A percentile compares a stretch with the other conserved stretches of the same genome.
phyloP scores from a whole-genome alignment of 2,888 invertebrate species.

The Nemotelus nigrinus region DNA sequence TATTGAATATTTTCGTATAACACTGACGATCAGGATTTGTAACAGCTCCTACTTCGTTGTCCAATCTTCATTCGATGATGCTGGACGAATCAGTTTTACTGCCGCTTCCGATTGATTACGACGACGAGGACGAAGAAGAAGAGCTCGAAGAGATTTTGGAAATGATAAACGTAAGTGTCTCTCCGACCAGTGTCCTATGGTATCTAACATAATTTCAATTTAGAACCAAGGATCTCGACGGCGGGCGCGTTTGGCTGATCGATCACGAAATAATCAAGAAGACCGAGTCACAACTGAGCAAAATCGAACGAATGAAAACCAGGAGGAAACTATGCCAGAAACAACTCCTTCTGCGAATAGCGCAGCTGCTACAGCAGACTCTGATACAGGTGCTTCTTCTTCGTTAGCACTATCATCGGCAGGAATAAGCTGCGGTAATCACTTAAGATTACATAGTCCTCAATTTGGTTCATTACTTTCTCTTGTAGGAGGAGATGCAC shows the following conservation, averaged over 20 bases:
- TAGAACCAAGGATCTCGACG: constrained; percentile 16
- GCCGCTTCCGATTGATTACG: constrained; percentile 44
- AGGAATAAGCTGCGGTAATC: too few species aligned
- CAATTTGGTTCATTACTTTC: too few species aligned
- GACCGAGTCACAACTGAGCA: constrained; percentile 41
- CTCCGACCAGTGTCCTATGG: not conserved
- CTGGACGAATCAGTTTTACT: constrained; percentile 45
- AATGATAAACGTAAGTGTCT: constrained; percentile 46
- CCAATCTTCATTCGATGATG: constrained; percentile 36
- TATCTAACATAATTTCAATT: too few species aligned
- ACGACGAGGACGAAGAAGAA: constrained; percentile 49
- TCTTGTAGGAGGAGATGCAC: not conserved
- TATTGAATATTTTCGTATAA: not conserved
- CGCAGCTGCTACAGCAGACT: not conserved
- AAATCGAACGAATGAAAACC: constrained; percentile 48
- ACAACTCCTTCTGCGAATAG: not conserved
- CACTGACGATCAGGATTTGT: not conserved
- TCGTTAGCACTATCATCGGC: not conserved
- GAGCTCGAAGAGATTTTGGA: constrained; percentile 47
- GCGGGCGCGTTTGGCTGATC: not conserved
- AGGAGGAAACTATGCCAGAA: constrained; percentile 35
- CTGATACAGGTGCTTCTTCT: not conserved
- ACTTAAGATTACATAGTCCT: too few species aligned
- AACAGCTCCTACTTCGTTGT: constrained; percentile 17
- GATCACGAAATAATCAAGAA: not conserved